Evolutionary conservation across 1,140 invertebrate species (phyloP).

Genomic region (Pseudomyrmex sp.): DNA sequence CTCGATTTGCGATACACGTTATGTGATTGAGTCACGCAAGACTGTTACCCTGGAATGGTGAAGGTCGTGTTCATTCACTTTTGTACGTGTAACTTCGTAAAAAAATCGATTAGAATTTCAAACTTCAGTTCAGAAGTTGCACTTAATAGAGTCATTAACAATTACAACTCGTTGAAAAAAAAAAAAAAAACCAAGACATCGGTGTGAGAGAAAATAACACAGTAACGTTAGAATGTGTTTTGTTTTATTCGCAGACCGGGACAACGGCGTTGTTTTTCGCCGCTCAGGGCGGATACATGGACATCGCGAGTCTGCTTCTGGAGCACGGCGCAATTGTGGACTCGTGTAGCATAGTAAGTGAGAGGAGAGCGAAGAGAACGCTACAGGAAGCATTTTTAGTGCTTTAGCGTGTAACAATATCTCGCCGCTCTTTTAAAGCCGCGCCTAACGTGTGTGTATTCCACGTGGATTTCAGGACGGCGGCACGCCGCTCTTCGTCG

Average conservation of each 20-base stretch:
- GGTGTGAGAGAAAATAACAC: not conserved
- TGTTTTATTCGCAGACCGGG: conserved; percentile 90
- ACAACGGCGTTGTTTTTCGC: conserved; percentile 97
- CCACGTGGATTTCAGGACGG: conserved; percentile 90
- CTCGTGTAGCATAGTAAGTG: conserved; percentile 91
- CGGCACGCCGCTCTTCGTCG: conserved; percentile 95
- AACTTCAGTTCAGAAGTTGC: not conserved
- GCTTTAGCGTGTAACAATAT: conserved; percentile 14
- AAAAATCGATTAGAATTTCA: conserved; percentile 12
- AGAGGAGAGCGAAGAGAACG: not conserved
- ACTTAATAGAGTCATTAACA: conserved; percentile 1
- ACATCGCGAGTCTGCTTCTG: conserved; percentile 91
- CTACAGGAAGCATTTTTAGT: not conserved
- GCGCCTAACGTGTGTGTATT: conserved; percentile 24
- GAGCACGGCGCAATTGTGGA: conserved; percentile 92
- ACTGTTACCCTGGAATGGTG: conserved; percentile 38
- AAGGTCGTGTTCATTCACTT: conserved; percentile 31
- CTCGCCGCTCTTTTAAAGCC: conserved; percentile 14
- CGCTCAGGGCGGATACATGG: conserved; percentile 94
- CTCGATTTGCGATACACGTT: conserved; percentile 5
- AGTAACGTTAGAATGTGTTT: not conserved
- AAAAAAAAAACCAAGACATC: too few relatives aligned
- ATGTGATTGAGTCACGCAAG: conserved; percentile 13
- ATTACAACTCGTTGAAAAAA: not conserved
- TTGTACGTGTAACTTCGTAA: not conserved